Percentiles rank a stretch among this genome's conserved stretches.
phyloP scores from a whole-genome alignment of 2,888 invertebrate genomes.

The Eledona agricola region DNA sequence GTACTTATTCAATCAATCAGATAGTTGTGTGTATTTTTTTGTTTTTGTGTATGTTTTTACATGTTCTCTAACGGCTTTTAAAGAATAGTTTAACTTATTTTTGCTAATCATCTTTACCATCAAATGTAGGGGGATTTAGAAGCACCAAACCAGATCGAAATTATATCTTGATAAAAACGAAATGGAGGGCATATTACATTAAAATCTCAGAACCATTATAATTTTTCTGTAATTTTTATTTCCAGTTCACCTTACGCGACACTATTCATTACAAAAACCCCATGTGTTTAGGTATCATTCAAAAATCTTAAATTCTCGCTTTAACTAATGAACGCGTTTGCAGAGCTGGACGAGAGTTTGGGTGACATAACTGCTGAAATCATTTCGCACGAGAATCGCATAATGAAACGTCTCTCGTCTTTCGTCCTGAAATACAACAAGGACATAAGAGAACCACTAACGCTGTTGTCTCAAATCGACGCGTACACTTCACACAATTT shows the following conservation, averaged over 20 bases:
- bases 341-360: conserved; percentile 78
- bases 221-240: no score
- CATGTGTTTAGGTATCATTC: conserved; percentile 56
- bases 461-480: conserved; percentile 55
- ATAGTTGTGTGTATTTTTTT: conserved; percentile 11
- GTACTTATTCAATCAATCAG: no score
- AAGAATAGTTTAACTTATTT: no score
- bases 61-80: no score
- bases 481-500: conserved; percentile 49
- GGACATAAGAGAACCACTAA: conserved; percentile 56
- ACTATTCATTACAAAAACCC: conserved; percentile 60
- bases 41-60: no score
- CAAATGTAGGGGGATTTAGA: no score
- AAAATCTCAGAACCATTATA: conserved; percentile 5
- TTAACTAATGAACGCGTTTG: conserved; percentile 34
- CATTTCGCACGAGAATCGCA: conserved; percentile 79
- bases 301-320: no score
- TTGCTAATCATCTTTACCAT: no score
- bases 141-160: no score
- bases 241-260: conserved; percentile 57
- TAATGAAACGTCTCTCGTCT: conserved; percentile 66
- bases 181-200: not conserved
- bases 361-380: conserved; percentile 85
- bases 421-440: conserved; percentile 56
- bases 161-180: no score